Conservation (phyloP, 2,113 vertebrate species). For the Ancistrus triradiatus region DNA sequence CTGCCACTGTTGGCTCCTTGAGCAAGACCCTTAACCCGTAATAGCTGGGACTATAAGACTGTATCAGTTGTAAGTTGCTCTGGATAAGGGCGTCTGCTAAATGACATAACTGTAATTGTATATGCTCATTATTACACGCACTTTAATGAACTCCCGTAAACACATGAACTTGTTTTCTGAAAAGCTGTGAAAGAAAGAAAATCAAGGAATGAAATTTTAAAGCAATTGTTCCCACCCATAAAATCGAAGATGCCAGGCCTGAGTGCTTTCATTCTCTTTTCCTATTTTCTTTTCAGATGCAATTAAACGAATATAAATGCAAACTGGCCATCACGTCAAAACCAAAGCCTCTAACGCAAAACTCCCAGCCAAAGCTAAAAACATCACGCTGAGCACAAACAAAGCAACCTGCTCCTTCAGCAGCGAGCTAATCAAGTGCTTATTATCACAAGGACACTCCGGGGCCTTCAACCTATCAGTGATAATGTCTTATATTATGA, state of each 20-base stretch:
- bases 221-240: neutral
- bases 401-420: slow-evolving; percentile 5
- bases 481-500: slow-evolving; percentile 36
- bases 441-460: slow-evolving; percentile 35
- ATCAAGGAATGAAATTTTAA: neutral
- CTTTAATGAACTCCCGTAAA: no score
- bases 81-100: no score
- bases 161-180: no score
- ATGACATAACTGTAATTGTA: no score
- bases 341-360: neutral
- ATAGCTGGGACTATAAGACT: no score
- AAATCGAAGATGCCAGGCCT: neutral
- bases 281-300: slow-evolving; percentile 5
- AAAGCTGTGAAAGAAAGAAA: no score
- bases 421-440: slow-evolving; percentile 10
- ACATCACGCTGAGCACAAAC: neutral
- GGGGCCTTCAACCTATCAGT: slow-evolving; percentile 30
- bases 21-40: no score
- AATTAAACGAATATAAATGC: slow-evolving; percentile 5
- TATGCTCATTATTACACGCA: no score
- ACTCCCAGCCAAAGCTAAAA: slow-evolving; percentile 7
- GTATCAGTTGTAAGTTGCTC: no score
- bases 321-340: slow-evolving; percentile 2
- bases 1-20: no score
- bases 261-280: slow-evolving; percentile 23